Evolutionary conservation across 2,888 invertebrate species (phyloP).

Genomic region (Ernsta delagoae): DNA sequence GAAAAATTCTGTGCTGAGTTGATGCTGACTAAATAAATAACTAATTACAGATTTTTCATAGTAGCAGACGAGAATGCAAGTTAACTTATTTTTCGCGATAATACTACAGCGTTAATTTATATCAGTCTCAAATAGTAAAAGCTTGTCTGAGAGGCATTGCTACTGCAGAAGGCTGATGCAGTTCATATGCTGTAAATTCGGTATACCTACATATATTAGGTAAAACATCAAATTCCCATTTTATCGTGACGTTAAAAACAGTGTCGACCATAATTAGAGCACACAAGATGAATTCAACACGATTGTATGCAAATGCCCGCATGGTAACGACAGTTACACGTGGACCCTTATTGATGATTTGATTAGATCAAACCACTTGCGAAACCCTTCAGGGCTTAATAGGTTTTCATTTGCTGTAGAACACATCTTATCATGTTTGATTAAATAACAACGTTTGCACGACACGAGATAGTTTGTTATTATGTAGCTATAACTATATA

Average conservation of each 20-base stretch:
- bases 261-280: background rate
- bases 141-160: no score
- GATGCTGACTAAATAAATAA: no score
- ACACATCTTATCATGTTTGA: background rate
- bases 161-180: no score
- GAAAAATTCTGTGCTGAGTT: no score
- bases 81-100: no score
- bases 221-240: background rate
- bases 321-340: conserved; percentile 46
- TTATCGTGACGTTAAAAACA: background rate
- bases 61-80: no score
- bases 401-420: conserved; percentile 8
- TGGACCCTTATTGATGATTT: conserved; percentile 47
- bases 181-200: no score
- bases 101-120: no score
- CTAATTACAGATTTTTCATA: no score
- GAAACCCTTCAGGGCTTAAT: conserved; percentile 40
- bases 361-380: conserved; percentile 38
- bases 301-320: conserved; percentile 75
- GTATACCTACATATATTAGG: background rate
- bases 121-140: no score
- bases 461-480: background rate
- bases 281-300: background rate
- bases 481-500: no score
- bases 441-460: background rate